Evolutionary conservation across 92 coral and sea anemone genomes (phyloP).

Genomic region (Porites cylindrica): DNA sequence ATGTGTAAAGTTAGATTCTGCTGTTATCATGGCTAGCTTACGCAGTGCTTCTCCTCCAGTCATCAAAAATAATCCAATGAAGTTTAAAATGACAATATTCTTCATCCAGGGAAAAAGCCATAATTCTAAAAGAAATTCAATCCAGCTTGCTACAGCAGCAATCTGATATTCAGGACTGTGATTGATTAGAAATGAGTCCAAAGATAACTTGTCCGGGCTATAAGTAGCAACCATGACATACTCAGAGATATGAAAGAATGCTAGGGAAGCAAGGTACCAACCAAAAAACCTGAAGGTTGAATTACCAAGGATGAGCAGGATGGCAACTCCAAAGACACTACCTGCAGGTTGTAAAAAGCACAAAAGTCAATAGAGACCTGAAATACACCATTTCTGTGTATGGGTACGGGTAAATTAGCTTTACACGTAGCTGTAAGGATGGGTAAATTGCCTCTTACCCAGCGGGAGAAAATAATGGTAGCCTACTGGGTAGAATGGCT

Average conservation of each 20-base stretch:
- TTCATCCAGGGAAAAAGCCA: slow-evolving; percentile 88
- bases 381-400: too few species aligned
- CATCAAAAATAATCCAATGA: slow-evolving; percentile 73
- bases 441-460: too few species aligned
- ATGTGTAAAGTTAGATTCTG: slow-evolving; percentile 93
- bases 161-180: slow-evolving; percentile 92
- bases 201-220: slow-evolving; percentile 78
- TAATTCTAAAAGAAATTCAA: slow-evolving; percentile 80
- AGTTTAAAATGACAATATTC: slow-evolving; percentile 59
- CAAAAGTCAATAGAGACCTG: too few species aligned
- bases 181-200: slow-evolving; percentile 90
- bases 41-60: slow-evolving; percentile 87
- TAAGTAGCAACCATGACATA: slow-evolving; percentile 93
- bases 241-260: slow-evolving; percentile 95
- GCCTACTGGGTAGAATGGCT: too few species aligned
- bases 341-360: not conserved
- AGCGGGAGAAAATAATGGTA: too few species aligned
- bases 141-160: slow-evolving; percentile 96
- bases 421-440: too few species aligned
- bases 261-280: slow-evolving; percentile 88
- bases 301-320: slow-evolving; percentile 64
- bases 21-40: slow-evolving; percentile 95
- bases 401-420: too few species aligned
- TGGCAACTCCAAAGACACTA: slow-evolving; percentile 73
- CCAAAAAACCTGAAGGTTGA: slow-evolving; percentile 78